phyloP scores from a whole-genome alignment of 2,113 vertebrate genomes.

The Drymodes brunneopygia region DNA sequence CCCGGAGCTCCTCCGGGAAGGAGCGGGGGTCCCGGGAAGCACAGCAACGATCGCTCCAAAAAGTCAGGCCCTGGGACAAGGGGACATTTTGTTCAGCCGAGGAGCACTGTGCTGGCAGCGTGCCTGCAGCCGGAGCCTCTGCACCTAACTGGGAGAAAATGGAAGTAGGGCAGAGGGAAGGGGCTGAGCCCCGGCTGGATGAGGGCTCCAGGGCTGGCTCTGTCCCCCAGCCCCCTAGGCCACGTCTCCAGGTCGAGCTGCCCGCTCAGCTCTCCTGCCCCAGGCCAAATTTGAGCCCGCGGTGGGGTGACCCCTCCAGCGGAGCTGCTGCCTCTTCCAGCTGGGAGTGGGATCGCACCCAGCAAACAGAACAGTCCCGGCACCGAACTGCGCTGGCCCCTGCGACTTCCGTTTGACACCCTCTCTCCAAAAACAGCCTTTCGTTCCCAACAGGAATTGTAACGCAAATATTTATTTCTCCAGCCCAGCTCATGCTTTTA shows the following conservation, averaged over 20 bases:
- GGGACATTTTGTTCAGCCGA: conserved; percentile 23
- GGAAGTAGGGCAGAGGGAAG: not conserved
- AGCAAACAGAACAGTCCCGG: not conserved
- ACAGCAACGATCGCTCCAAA: not conserved
- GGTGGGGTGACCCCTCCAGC: not conserved
- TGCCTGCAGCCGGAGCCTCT: not conserved
- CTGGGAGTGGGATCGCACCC: not conserved
- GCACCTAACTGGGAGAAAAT: conserved; percentile 18
- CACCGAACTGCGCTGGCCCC: not conserved
- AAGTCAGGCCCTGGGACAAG: not conserved
- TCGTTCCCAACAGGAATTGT: not conserved
- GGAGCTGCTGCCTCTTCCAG: not conserved
- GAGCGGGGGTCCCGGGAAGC: not conserved
- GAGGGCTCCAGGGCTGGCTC: not conserved
- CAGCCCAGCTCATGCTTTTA: not conserved
- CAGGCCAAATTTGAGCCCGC: not conserved
- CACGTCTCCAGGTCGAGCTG: not conserved
- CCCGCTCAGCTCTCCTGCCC: not conserved
- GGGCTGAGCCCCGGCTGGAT: not conserved
- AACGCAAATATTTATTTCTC: conserved; percentile 37
- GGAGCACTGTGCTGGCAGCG: not conserved
- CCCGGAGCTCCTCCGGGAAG: not conserved
- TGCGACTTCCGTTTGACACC: not conserved
- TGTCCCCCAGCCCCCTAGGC: not conserved
- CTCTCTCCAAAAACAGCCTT: conserved; percentile 15